Conservation (phyloP, 2,888 invertebrate genomes). For the Meta bourneti region DNA sequence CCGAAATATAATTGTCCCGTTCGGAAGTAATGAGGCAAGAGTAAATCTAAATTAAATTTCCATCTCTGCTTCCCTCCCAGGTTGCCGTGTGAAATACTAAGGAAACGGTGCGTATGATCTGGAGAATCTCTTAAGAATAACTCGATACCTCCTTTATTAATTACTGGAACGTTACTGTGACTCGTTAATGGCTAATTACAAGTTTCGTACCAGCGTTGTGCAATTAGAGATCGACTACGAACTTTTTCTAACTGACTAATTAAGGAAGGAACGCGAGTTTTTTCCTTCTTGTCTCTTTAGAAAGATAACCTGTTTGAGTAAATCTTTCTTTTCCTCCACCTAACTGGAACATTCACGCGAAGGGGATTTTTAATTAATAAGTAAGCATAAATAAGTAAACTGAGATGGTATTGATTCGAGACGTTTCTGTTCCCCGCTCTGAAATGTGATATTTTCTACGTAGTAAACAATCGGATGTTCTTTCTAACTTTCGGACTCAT, state of each 20-base stretch:
- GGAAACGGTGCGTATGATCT: conserved; percentile 9
- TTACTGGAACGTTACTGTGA: conserved; percentile 8
- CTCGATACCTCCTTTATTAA: conserved; percentile 32
- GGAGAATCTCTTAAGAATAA: conserved; percentile 13
- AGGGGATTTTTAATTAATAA: background rate
- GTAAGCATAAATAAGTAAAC: conserved; percentile 1
- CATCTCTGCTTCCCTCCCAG: background rate
- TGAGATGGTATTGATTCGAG: background rate
- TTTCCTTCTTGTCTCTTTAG: background rate
- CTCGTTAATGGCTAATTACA: conserved; percentile 55
- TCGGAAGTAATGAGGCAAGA: background rate
- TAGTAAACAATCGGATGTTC: background rate
- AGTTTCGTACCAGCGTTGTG: conserved; percentile 6
- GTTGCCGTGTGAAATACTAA: background rate
- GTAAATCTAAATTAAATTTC: background rate
- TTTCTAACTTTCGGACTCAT: background rate
- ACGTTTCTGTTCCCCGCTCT: background rate
- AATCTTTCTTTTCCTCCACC: background rate
- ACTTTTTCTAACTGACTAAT: conserved; percentile 29
- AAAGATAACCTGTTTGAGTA: conserved; percentile 25
- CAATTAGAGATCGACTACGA: conserved; percentile 25
- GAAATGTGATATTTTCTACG: background rate
- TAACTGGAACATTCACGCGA: background rate
- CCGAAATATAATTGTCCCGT: background rate
- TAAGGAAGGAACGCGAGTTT: conserved; percentile 8